phyloP scores from a whole-genome alignment of 2,113 vertebrate genomes.

The Loxodonta africana region DNA sequence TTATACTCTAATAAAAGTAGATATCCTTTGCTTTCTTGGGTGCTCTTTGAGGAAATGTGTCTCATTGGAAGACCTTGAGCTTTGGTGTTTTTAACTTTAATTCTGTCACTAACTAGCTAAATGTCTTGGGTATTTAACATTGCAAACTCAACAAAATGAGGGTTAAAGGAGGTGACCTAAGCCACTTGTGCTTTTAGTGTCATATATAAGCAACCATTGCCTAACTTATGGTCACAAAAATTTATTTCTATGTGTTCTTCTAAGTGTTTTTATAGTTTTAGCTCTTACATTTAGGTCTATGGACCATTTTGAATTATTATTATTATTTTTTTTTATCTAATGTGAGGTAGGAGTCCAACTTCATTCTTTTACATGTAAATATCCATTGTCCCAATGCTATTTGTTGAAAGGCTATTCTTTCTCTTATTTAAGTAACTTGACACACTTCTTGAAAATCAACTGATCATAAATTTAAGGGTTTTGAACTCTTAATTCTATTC shows the following conservation, averaged over 20 bases:
- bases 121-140: not conserved
- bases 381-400: not conserved
- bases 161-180: not conserved
- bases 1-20: not conserved
- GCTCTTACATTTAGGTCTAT: not conserved
- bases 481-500: not conserved
- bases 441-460: not conserved
- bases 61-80: not conserved
- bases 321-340: not conserved
- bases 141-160: not conserved
- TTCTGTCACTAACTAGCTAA: not conserved
- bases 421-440: not conserved
- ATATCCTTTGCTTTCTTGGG: not conserved
- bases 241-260: not conserved
- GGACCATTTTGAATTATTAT: not conserved
- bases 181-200: not conserved
- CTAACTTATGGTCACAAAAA: not conserved
- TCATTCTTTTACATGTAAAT: not conserved
- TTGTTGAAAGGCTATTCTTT: not conserved
- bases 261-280: not conserved
- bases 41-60: not conserved
- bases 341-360: not conserved
- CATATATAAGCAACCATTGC: not conserved
- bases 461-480: not conserved
- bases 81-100: constrained; percentile 42